phyloP scores from a whole-genome alignment of 2,113 vertebrate species.

The Ivindomyrus marchei region DNA sequence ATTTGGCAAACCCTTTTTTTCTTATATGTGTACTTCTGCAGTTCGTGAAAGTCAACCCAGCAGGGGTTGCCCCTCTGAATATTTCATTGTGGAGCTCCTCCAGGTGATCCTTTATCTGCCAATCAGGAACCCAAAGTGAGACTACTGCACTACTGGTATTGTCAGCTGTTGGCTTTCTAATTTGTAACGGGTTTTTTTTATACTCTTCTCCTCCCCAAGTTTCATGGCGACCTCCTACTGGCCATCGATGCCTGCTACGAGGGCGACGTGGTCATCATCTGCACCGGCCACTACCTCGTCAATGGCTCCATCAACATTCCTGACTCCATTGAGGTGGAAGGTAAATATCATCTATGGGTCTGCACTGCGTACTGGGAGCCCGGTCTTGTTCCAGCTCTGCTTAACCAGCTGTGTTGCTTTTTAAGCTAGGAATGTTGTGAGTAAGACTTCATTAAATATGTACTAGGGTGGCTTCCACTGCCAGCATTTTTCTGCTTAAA shows the following conservation, averaged over 20 bases:
- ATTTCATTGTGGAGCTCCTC: not conserved
- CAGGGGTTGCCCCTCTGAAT: not conserved
- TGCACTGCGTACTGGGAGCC: not conserved
- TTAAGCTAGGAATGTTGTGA: not conserved
- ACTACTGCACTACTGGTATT: not conserved
- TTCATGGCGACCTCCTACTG: constrained; percentile 69
- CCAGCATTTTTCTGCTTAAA: not conserved
- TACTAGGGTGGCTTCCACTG: not conserved
- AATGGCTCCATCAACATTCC: constrained; percentile 67
- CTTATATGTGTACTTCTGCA: not conserved
- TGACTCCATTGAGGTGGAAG: constrained; percentile 81
- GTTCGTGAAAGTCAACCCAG: not conserved
- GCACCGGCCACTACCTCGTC: constrained; percentile 74
- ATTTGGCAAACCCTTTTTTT: not conserved
- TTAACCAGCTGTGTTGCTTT: not conserved
- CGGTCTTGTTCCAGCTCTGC: not conserved
- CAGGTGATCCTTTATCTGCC: not conserved
- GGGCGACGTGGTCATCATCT: constrained; percentile 73
- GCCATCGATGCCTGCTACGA: constrained; percentile 72
- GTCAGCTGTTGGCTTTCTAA: not conserved
- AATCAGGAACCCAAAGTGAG: not conserved
- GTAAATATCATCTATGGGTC: constrained; percentile 39
- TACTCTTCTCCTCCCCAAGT: constrained; percentile 53
- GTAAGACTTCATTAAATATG: not conserved
- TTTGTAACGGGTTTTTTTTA: not conserved